Conservation (phyloP, 2,797 vertebrate species). For the Percopsis omiscomaycus region DNA sequence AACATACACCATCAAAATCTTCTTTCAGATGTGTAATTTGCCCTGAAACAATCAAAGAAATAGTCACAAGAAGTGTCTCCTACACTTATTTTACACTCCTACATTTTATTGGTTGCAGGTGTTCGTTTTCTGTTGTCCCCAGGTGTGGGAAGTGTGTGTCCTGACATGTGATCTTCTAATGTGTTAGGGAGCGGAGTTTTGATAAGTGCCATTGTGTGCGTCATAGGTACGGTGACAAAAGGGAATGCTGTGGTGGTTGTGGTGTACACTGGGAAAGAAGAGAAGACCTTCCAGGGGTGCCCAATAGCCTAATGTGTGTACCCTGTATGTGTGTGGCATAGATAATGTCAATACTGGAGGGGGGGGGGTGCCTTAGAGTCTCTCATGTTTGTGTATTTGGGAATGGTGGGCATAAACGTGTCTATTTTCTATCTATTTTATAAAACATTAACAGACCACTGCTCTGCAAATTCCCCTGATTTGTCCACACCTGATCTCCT, state of each 20-base stretch:
- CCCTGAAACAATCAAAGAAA: no score
- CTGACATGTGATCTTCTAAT: neutral
- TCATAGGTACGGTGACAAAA: slow-evolving; percentile 90
- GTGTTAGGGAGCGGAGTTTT: neutral
- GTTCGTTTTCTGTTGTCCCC: slow-evolving; percentile 1
- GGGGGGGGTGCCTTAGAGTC: no score
- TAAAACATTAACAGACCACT: no score
- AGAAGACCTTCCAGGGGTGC: slow-evolving; percentile 92
- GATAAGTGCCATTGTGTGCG: neutral
- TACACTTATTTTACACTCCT: slow-evolving; percentile 1
- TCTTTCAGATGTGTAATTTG: no score
- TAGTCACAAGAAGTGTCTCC: no score
- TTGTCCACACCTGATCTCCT: no score
- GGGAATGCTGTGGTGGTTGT: slow-evolving; percentile 94
- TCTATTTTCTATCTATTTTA: no score
- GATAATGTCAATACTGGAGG: no score
- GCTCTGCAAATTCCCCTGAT: no score
- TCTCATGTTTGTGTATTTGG: slow-evolving; percentile 2
- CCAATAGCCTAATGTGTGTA: slow-evolving; percentile 97
- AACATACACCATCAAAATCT: no score
- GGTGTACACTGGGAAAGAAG: slow-evolving; percentile 93
- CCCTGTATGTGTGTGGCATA: slow-evolving; percentile 84
- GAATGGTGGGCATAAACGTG: neutral
- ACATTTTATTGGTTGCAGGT: slow-evolving; percentile 5
- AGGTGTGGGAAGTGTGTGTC: neutral